Conservation (phyloP, 2,888 invertebrate genomes). For the Melinaea marsaeus region DNA sequence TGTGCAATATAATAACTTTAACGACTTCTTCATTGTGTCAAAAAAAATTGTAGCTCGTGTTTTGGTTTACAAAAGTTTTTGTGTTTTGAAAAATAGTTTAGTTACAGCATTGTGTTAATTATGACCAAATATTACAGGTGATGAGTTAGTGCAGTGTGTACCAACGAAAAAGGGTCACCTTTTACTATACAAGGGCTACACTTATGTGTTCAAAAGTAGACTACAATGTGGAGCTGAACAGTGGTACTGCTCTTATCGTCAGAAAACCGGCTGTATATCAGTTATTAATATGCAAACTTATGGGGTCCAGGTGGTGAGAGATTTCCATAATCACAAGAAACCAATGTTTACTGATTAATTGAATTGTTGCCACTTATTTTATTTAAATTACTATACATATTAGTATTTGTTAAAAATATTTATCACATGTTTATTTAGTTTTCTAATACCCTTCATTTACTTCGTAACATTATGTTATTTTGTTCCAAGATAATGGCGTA, state of each 20-base stretch:
- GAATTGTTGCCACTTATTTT: background rate
- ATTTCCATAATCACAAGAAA: constrained; percentile 71
- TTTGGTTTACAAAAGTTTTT: constrained; percentile 16
- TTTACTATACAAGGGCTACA: constrained; percentile 68
- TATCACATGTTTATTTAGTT: no score
- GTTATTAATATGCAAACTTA: constrained; percentile 68
- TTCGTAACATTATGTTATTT: no score
- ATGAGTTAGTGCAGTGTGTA: constrained; percentile 68
- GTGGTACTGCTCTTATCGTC: constrained; percentile 68
- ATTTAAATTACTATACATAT: no score
- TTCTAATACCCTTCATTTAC: no score
- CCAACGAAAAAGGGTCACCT: constrained; percentile 70
- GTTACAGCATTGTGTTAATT: constrained; percentile 9
- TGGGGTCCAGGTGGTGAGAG: constrained; percentile 67
- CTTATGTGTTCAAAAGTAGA: constrained; percentile 67
- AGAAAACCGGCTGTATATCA: constrained; percentile 72
- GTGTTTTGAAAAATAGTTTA: constrained; percentile 10
- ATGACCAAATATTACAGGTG: constrained; percentile 51
- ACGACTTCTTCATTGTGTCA: constrained; percentile 2
- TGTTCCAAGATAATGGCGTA: no score
- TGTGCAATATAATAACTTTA: background rate
- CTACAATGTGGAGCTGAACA: constrained; percentile 70
- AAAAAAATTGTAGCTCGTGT: constrained; percentile 21
- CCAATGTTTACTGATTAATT: constrained; percentile 60
- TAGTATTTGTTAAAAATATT: no score